A percentile compares a stretch with the other conserved stretches of the same genome.
phyloP scores from a whole-genome alignment of 2,113 vertebrate genomes.

The Xerus inauris region DNA sequence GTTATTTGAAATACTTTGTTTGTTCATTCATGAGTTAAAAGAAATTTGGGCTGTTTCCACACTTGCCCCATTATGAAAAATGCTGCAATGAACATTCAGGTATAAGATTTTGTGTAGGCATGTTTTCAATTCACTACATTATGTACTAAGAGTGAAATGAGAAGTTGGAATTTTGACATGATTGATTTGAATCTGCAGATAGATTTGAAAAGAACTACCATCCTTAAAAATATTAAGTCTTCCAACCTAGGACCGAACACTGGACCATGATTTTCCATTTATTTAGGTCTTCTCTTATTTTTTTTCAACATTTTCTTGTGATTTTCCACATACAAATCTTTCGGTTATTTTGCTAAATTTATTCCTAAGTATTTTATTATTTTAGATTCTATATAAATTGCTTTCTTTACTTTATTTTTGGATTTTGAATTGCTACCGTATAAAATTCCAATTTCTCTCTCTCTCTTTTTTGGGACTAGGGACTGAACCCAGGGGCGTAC shows the following conservation, averaged over 20 bases:
- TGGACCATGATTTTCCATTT: not conserved
- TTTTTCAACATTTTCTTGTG: not conserved
- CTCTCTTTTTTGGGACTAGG: no score
- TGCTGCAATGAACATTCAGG: not conserved
- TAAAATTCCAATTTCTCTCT: not conserved
- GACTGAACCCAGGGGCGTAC: no score
- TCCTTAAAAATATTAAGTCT: not conserved
- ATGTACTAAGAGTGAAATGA: no score
- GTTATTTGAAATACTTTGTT: not conserved
- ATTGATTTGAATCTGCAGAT: not conserved
- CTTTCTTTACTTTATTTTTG: slow-evolving; percentile 37
- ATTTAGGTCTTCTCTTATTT: not conserved
- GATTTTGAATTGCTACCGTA: not conserved
- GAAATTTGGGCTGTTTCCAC: not conserved
- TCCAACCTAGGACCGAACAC: not conserved
- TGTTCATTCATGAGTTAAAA: no score
- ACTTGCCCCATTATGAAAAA: not conserved
- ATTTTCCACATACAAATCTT: not conserved
- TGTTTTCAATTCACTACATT: not conserved
- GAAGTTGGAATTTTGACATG: not conserved
- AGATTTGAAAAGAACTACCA: not conserved
- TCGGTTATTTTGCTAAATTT: not conserved
- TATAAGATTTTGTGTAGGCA: not conserved
- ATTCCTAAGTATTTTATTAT: not conserved
- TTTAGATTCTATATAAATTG: not conserved